Base-by-base conservation (phyloP, 2,888 invertebrate species). In the Automeris io region DNA sequence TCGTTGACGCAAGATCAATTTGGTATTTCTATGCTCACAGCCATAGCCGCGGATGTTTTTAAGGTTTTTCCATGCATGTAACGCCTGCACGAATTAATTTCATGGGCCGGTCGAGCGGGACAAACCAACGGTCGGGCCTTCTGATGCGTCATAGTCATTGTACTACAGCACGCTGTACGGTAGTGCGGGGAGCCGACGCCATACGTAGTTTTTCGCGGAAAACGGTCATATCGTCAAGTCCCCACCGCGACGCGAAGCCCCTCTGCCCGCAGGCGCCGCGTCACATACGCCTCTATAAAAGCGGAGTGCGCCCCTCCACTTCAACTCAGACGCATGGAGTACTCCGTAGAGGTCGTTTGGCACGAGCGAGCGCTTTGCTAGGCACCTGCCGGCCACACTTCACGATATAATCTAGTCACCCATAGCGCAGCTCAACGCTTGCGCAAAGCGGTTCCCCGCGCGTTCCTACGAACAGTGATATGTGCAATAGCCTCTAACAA, bases 281-380 rank as follows among this genome's bases (percentile, higher is more conserved):
- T 78, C 82, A 76, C 57, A 63, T 47, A 51, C 71, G 70, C 69
- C 46, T 70, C 73, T 87, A 86, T 87, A 87, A 83, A 85, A 83
- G 58, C 63, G 65, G 52, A 52, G 61, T 53, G 64, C 83, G 70
- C 81, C 82, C 80, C 81, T 60, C 80, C 78, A 79, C 85, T 72
- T 68, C 78, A 81, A 80, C 82, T 85, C 85, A 87, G 80, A 83
- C 87, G 87, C 86, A 87, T 87, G 87, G 87, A 87, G 87, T 87
- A 87, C 87, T 87, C 87, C 83, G 87, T 87, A 83, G 87, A 87
- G 87, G 87, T 87, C 75, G 87, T 87, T 87, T 87, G 87, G 87
- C 87, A 87, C 87, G 87, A 87, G 87, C 87, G 83, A 82, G 82
- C 83, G 86, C 87, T 87, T 86, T 85, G 87, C 87, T 87, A 87